Base-by-base conservation (phyloP, 2,797 vertebrate species). In the Gila robusta region DNA sequence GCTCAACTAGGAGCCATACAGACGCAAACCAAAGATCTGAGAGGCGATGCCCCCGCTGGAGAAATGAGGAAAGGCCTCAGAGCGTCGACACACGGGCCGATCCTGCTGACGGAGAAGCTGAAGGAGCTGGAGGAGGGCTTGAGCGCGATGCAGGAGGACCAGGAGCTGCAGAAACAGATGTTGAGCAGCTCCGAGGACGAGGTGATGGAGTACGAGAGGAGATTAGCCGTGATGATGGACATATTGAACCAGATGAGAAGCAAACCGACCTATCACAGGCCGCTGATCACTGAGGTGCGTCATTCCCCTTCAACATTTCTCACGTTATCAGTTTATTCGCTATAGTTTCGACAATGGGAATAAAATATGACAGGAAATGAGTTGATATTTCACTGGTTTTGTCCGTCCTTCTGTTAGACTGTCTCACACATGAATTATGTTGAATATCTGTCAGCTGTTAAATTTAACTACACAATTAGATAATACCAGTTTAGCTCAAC, bases 111-210 rank as follows among this genome's bases (percentile, higher is more conserved):
- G 5, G 90, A 96, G 88, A 97, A 93, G 90, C 94, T 98, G 44
- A 88, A 89, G 28, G 96, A 97, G 85, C 89, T 98, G 91, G 96
- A 98, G 91, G 91, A 92, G 2, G 95, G 96, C 35, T 90, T 98
- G 73, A 92, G 91, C 41, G 90, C 86, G 26, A 95, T 96, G 89
- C 95, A 96, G 81, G 89, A 26, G 72, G 95, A 95, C 80, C 95
- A 97, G 91, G 94, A 96, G 86, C 91, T 96, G 69, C 97, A 97
- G 93, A 96, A 96, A 91, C 93, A 97, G 89, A 96, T 97, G 78
- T 91, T 97, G 21, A 92, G 93, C 90, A 93, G 93, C 88, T 96
- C 96, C 6, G 96, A 96, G 90, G 95, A 96, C 89, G 96, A 96
- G 81, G 95, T 95, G 86, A 67, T 94, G 54, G 94, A 96, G 89